Conservation (phyloP, 2,888 invertebrate species). For the Chydorus sphaericus region DNA sequence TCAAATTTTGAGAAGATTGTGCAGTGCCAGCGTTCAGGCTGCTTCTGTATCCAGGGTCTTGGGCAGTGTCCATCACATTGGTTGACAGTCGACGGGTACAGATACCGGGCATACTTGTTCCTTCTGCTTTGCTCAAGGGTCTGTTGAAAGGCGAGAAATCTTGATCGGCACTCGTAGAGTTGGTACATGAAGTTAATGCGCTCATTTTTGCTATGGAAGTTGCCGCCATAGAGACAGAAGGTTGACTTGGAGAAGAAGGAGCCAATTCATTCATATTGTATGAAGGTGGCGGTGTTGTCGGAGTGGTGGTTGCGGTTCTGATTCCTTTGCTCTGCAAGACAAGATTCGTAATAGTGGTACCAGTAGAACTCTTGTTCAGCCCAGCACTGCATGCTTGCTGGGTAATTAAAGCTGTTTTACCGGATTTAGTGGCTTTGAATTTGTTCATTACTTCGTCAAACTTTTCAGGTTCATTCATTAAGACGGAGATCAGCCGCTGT, state of each 20-base stretch:
- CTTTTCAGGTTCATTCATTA: slow-evolving; percentile 91
- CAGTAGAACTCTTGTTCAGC: neutral
- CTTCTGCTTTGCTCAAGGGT: slow-evolving; percentile 44
- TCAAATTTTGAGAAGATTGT: neutral
- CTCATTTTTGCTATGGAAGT: slow-evolving; percentile 14
- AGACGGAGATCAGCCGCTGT: slow-evolving; percentile 70
- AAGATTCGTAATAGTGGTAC: slow-evolving; percentile 18
- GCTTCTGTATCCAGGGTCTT: slow-evolving; percentile 80
- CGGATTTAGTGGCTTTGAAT: slow-evolving; percentile 28
- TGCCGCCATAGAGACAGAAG: slow-evolving; percentile 7
- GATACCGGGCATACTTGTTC: slow-evolving; percentile 36
- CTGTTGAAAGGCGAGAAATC: slow-evolving; percentile 82
- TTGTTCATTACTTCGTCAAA: slow-evolving; percentile 66
- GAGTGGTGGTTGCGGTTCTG: slow-evolving; percentile 14
- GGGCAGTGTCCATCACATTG: slow-evolving; percentile 55
- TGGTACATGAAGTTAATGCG: slow-evolving; percentile 12
- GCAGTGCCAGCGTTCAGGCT: slow-evolving; percentile 25
- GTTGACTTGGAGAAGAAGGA: neutral
- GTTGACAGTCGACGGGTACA: slow-evolving; percentile 15
- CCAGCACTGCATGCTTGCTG: neutral
- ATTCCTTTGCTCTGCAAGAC: slow-evolving; percentile 30
- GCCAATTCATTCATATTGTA: neutral
- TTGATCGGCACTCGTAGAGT: slow-evolving; percentile 30
- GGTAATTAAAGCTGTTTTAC: slow-evolving; percentile 12
- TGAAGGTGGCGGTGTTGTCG: neutral